Percentiles rank a stretch among this genome's conserved stretches.
phyloP scores from a whole-genome alignment of 2,888 invertebrate genomes.

The Heliconius erato region DNA sequence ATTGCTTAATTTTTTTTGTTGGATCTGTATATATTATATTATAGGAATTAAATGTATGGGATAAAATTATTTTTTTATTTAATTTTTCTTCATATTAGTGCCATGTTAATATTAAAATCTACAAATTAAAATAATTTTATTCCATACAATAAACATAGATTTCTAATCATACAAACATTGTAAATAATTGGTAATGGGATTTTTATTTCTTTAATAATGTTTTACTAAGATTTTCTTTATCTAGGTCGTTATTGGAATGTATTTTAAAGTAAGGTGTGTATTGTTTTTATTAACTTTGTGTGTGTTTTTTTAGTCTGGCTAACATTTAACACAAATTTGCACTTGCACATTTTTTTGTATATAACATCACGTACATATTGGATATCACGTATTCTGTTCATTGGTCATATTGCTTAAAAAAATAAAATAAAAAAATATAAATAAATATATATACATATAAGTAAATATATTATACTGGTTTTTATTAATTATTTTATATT shows the following conservation, averaged over 20 bases:
- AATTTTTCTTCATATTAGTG: neutral
- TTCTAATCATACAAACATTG: conserved; percentile 31
- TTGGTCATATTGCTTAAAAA: neutral
- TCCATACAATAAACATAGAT: neutral
- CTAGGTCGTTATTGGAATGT: conserved; percentile 82
- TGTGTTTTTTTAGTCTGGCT: conserved; percentile 35
- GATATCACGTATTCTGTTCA: neutral
- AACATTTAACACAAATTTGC: conserved; percentile 3
- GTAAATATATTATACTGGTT: neutral
- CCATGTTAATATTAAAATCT: neutral
- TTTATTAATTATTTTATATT: neutral
- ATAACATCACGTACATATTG: neutral
- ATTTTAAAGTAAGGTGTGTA: conserved; percentile 81
- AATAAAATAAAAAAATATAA: no score
- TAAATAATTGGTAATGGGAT: conserved; percentile 32
- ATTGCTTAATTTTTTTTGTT: conserved; percentile 4
- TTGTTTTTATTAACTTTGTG: conserved; percentile 50
- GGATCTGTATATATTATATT: neutral
- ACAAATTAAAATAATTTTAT: neutral
- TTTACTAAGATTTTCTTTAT: conserved; percentile 68
- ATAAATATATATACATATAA: neutral
- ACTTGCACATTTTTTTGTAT: neutral
- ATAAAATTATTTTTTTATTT: neutral
- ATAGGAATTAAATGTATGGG: neutral
- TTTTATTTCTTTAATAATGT: conserved; percentile 36